These are phyloP conservation scores for Apogon hyalosoma DNA, from an alignment of 2,797 vertebrate species.

Conservation along the genomic window DNA sequence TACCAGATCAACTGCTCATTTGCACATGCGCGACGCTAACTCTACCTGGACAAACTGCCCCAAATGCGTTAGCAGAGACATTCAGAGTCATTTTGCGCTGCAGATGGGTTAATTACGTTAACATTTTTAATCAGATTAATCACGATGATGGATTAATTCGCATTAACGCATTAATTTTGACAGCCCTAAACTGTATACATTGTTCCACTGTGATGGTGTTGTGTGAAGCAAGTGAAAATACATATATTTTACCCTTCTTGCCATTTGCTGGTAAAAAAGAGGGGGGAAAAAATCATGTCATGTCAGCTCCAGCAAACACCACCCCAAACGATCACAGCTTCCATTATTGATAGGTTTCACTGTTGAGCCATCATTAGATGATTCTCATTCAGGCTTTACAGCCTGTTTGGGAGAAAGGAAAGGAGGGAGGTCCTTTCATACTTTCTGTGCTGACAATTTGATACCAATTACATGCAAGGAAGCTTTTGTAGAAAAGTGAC, in stretches of 20 bases:
- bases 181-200: too few relatives aligned
- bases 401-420: conserved; percentile 29
- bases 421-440: conserved; percentile 25
- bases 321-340: conserved; percentile 54
- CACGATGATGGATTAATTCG: too few relatives aligned
- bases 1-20: too few relatives aligned
- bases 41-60: too few relatives aligned
- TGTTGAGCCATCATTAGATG: conserved; percentile 54
- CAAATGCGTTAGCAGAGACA: too few relatives aligned
- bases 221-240: conserved; percentile 49
- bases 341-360: conserved; percentile 70
- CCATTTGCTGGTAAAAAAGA: neutral
- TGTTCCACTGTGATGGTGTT: conserved; percentile 18
- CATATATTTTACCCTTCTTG: conserved; percentile 40
- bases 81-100: too few relatives aligned
- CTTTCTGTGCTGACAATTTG: conserved; percentile 58
- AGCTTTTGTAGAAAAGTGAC: conserved; percentile 21
- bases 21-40: too few relatives aligned
- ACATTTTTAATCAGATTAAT: too few relatives aligned
- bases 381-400: conserved; percentile 55
- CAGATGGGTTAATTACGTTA: too few relatives aligned
- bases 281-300: conserved; percentile 32
- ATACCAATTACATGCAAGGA: conserved; percentile 60
- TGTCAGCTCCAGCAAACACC: conserved; percentile 42
- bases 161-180: too few relatives aligned